Conservation (phyloP, 2,113 vertebrate genomes). For the Ochotona curzoniae region DNA sequence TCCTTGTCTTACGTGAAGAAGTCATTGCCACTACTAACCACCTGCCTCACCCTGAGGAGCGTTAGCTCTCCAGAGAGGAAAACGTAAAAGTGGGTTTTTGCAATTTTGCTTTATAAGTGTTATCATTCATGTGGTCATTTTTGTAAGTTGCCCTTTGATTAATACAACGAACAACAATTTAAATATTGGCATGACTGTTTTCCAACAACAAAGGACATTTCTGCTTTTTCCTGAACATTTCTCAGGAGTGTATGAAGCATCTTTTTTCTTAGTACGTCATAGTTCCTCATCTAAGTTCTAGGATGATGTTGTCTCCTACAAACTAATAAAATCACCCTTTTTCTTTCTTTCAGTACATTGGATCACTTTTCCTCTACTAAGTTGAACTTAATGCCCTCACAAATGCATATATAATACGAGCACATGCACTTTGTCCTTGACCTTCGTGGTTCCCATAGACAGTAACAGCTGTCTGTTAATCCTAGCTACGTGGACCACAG, state of each 20-base stretch:
- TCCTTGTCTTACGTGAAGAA: neutral
- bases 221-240: neutral
- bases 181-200: conserved; percentile 47
- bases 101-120: neutral
- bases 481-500: neutral
- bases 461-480: conserved; percentile 42
- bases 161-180: neutral
- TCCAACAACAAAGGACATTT: neutral
- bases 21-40: neutral
- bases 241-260: neutral
- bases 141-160: neutral
- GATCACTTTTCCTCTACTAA: conserved; percentile 42
- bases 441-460: conserved; percentile 49
- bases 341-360: conserved; percentile 46
- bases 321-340: conserved; percentile 20
- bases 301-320: neutral
- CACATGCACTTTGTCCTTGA: conserved; percentile 53
- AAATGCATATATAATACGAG: conserved; percentile 45
- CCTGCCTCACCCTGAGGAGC: neutral
- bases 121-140: neutral
- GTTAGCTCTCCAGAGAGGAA: neutral
- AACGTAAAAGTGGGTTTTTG: neutral
- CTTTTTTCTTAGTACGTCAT: neutral
- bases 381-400: neutral
- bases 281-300: neutral